Evolutionary conservation across 2,113 vertebrate species (phyloP), one percentile per base, ranked within the genome.

Genomic region (Excalfactoria chinensis): DNA sequence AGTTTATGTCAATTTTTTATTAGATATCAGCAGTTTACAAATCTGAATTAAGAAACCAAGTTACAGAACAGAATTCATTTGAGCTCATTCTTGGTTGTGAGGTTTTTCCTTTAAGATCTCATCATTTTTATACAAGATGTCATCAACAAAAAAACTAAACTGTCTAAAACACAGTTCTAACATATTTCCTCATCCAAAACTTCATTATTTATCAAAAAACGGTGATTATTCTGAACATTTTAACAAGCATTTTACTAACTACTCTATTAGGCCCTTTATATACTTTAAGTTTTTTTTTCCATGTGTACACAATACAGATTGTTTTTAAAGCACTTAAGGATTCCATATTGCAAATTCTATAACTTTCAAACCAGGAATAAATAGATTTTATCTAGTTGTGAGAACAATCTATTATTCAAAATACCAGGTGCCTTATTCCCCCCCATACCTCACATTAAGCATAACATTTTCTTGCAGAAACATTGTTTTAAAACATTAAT

Each of bases 151-250:
- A 93, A 74, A 91, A 74, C 94, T 79, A 88, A 89, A 75, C 97
- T 97, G 97, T 97, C 95, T 97, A 97, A 97, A 98, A 97, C 96
- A 97, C 97, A 98, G 97, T 82, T 93, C 72, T 11, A n/a, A 74
- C 69, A 77, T 51, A 86, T 84, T 68, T 90, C 81, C 76, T 91
- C 86, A 80, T 89, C 77, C 85, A 66, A 14, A 66, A 84, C 86
- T 63, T 76, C 79, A 49, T 80, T 87, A 95, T 93, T 97, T 96
- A 95, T 80, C 88, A 94, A 97, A 97, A 97, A 92, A 58, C 86
- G 59, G 96, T 88, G 89, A 87, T 89, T 70, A 73, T 89, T 84
- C 90, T 95, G 93, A 95, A 95, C 69, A 82, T 86, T 91, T 80
- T 72, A 92, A 93, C 53, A 90, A 93, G 73, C 66, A 66, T 62